A percentile compares a stretch with the other conserved stretches of the same genome.
phyloP scores from a whole-genome alignment of 2,797 vertebrate genomes.

The Pangasius sanitwongsei region DNA sequence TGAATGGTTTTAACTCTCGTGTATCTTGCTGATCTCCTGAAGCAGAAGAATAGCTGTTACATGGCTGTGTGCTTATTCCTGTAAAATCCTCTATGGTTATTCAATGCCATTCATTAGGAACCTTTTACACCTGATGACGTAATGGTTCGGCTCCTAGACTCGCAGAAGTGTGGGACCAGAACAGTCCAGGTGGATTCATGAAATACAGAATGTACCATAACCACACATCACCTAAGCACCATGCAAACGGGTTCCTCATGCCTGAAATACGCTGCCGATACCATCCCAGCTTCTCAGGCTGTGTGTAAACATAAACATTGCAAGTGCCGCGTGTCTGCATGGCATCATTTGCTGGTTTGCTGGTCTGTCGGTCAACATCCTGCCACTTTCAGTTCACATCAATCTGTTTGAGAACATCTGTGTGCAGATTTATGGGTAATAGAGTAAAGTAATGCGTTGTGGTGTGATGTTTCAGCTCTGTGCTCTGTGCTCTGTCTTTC shows the following conservation, averaged over 20 bases:
- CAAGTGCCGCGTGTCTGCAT: conserved; percentile 78
- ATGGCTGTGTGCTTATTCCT: neutral
- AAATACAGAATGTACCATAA: neutral
- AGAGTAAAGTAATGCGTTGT: neutral
- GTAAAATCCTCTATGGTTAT: neutral
- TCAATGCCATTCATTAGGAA: neutral
- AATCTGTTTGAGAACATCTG: neutral
- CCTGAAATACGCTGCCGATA: conserved; percentile 78
- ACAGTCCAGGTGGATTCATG: neutral
- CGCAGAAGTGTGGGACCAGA: neutral
- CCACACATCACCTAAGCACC: neutral
- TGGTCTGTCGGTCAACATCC: neutral
- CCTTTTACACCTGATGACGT: neutral
- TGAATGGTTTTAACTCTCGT: neutral
- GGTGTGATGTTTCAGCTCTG: neutral
- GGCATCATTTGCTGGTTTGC: conserved; percentile 58
- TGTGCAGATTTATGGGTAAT: conserved; percentile 3
- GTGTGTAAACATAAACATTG: conserved; percentile 68
- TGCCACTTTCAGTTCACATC: neutral
- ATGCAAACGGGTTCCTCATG: conserved; percentile 76
- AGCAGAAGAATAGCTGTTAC: neutral
- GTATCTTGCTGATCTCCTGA: neutral
- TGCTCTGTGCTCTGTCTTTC: neutral
- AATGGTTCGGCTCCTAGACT: neutral
- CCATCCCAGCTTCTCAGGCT: conserved; percentile 46